Evolutionary conservation across 2,888 invertebrate species (phyloP), one percentile per base, ranked within the genome.

Genomic region (Automeris io): DNA sequence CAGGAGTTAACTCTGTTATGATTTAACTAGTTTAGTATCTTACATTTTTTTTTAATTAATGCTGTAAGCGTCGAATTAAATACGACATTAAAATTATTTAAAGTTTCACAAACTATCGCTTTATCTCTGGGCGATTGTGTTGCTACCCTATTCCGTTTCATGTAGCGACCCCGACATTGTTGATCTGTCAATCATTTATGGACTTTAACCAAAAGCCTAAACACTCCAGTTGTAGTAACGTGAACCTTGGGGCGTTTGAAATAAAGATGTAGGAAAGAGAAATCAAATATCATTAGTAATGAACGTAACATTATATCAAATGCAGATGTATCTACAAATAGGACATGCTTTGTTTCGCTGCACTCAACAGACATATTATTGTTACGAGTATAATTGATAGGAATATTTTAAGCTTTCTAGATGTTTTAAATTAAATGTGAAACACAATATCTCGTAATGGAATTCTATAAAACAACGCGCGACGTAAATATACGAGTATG

Each of bases 151-250:
- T 12, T 42, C 37, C 38, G 35, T 34, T 22, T 31, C 22, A 26
- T 13, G 12, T 26, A 39, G 39, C 51, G 53, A 58, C 62, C 57
- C 57, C 46, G 45, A 47, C 46, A 53, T 43, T 46, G 51, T 51
- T 47, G 57, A 58, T 46, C 46, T 51, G 61, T 61, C 61, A 65
- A 60, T 65, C 65, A 61, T 50, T 47, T 39, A 46, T 43, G 42
- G 38, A 45, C 40, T 43, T 44, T 42, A 46, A 26, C 23, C 18
- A 37, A 37, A 35, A 42, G 35, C 25, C 38, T 36, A 1, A 5
- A 31, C 35, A 33, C n/a, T 11, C 23, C 37, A 24, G 7, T n/a
- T 18, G 37, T 13, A 19, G 18, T 1, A 54, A 38, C 37, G 13
- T 46, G 16, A 42, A 43, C 47, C 42, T 37, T 57, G 49, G 38